Conservation (phyloP, 2,113 vertebrate genomes). For the Aldabrachelys gigantea region DNA sequence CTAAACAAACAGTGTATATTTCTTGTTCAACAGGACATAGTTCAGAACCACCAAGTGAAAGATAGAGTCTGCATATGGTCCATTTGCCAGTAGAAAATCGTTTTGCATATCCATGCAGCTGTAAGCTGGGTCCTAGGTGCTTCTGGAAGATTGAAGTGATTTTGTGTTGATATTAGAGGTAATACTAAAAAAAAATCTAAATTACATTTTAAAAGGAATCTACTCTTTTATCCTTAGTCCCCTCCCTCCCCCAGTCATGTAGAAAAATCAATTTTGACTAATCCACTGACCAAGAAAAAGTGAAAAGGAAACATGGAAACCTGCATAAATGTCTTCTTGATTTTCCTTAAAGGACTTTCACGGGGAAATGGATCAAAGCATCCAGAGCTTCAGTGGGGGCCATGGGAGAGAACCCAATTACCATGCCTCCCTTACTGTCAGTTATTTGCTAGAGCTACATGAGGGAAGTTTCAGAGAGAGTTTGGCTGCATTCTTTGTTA, state of each 20-base stretch:
- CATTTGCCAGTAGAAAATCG: not conserved
- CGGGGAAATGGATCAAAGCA: constrained; percentile 21
- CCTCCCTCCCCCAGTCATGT: constrained; percentile 53
- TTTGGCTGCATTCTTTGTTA: accelerated
- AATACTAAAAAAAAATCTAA: constrained; percentile 72
- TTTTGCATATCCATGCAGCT: not conserved
- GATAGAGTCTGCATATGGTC: not conserved
- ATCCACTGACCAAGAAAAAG: constrained; percentile 77
- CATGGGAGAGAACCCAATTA: not conserved
- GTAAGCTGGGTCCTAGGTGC: constrained; percentile 54
- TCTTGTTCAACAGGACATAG: not conserved
- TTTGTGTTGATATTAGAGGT: constrained; percentile 67
- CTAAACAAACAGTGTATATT: not conserved
- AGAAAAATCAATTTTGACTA: constrained; percentile 82
- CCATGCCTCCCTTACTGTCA: not conserved
- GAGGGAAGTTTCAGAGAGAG: not conserved
- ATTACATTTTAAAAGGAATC: constrained; percentile 78
- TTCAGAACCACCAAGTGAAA: not conserved
- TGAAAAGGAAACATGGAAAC: constrained; percentile 50
- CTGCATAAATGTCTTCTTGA: constrained; percentile 58
- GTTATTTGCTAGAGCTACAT: not conserved
- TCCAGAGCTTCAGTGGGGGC: not conserved
- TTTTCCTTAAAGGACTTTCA: constrained; percentile 59
- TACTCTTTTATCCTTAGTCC: constrained; percentile 79
- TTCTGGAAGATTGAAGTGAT: constrained; percentile 62